phyloP scores from a whole-genome alignment of 2,113 vertebrate species.

The Passerina amoena region DNA sequence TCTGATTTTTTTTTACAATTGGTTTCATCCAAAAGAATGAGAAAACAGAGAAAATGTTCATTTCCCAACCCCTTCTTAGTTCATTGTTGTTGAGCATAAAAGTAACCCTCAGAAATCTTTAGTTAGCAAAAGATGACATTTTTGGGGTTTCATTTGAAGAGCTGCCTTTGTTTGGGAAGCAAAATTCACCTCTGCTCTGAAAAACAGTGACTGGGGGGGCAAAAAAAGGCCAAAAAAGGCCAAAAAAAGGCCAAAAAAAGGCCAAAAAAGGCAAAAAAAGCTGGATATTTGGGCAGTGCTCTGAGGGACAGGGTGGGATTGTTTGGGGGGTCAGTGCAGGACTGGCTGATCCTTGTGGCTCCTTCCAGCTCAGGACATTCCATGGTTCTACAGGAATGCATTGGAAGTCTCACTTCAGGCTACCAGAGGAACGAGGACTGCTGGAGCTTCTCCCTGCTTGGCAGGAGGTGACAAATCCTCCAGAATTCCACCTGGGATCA shows the following conservation, averaged over 20 bases:
- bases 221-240: background rate
- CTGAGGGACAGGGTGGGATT: background rate
- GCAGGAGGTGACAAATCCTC: background rate
- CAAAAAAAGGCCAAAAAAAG: accelerated
- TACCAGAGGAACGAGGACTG: background rate
- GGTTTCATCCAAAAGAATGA: background rate
- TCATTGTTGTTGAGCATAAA: background rate
- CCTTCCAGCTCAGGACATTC: background rate
- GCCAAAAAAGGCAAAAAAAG: background rate
- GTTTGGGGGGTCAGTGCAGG: background rate
- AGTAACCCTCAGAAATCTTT: background rate
- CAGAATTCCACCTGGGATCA: background rate
- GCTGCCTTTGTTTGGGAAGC: background rate
- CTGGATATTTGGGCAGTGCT: background rate
- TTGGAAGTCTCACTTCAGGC: background rate
- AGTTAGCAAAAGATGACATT: background rate
- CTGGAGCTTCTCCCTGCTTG: background rate
- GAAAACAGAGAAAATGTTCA: background rate
- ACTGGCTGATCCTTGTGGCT: background rate
- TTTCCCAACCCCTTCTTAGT: background rate
- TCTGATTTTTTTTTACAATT: background rate
- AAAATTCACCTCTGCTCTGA: background rate
- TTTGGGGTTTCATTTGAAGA: background rate
- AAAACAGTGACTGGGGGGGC: background rate
- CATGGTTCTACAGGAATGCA: background rate